These are phyloP conservation scores for Probosciger aterrimus DNA, from an alignment of 2,113 vertebrate species.

Conservation along the genomic window DNA sequence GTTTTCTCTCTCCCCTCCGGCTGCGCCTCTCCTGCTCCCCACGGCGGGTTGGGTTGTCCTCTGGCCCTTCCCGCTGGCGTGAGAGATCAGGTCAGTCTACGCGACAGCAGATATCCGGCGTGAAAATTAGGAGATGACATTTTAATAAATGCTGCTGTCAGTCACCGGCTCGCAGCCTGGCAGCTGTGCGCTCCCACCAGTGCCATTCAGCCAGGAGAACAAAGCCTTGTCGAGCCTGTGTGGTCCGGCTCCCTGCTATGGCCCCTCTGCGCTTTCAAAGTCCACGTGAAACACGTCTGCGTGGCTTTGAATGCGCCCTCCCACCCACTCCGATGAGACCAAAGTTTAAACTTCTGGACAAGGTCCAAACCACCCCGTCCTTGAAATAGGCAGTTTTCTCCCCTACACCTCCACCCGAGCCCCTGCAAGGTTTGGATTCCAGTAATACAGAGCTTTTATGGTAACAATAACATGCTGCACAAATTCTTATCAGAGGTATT, in stretches of 20 bases:
- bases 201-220: slow-evolving; percentile 24
- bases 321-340: neutral
- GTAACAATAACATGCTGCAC: slow-evolving; percentile 27
- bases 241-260: neutral
- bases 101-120: neutral
- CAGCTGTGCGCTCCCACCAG: neutral
- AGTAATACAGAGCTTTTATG: neutral
- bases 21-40: neutral
- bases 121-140: slow-evolving; percentile 57
- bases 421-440: slow-evolving; percentile 5
- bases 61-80: neutral
- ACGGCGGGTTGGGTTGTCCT: neutral
- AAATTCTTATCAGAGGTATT: slow-evolving; percentile 36
- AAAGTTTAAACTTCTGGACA: neutral
- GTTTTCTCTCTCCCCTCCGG: neutral
- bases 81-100: neutral
- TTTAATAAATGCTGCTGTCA: slow-evolving; percentile 59
- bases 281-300: neutral
- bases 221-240: neutral
- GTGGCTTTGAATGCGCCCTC: neutral
- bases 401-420: neutral
- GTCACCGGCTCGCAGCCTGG: neutral
- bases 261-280: neutral
- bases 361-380: neutral
- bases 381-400: neutral